Conservation (phyloP, 2,113 vertebrate species). For the Grantiella picta region DNA sequence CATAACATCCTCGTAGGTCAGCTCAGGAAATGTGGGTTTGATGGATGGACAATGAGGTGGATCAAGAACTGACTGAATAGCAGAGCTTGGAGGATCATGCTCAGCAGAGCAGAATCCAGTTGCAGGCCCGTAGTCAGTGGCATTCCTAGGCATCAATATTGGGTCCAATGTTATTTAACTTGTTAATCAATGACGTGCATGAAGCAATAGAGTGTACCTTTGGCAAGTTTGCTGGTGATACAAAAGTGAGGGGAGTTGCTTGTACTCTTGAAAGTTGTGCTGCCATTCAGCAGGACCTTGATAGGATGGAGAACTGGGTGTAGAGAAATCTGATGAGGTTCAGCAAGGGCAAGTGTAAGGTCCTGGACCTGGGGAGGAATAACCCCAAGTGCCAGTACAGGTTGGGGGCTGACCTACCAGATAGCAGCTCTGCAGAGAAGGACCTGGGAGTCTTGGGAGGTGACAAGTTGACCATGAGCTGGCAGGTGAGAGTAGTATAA, state of each 20-base stretch:
- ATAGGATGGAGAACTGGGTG: fast-evolving
- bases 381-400: background rate
- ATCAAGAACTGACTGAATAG: background rate
- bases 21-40: background rate
- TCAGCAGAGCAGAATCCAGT: background rate
- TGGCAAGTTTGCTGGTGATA: background rate
- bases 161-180: background rate
- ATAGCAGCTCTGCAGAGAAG: background rate
- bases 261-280: background rate
- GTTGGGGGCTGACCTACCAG: background rate
- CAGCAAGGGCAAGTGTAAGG: too few species aligned
- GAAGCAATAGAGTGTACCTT: background rate
- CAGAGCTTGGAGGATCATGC: background rate
- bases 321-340: background rate
- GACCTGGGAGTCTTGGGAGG: background rate
- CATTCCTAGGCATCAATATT: background rate
- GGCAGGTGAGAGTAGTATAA: background rate
- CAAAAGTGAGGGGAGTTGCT: fast-evolving
- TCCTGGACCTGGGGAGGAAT: too few species aligned
- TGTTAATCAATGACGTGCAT: background rate
- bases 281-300: background rate
- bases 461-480: background rate
- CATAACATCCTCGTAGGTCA: background rate
- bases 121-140: background rate
- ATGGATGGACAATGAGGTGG: background rate